A percentile compares a stretch with the other conserved stretches of the same genome.
Evolutionary conservation across 2,797 vertebrate species (phyloP).

Genomic region (Harpagifer antarcticus): DNA sequence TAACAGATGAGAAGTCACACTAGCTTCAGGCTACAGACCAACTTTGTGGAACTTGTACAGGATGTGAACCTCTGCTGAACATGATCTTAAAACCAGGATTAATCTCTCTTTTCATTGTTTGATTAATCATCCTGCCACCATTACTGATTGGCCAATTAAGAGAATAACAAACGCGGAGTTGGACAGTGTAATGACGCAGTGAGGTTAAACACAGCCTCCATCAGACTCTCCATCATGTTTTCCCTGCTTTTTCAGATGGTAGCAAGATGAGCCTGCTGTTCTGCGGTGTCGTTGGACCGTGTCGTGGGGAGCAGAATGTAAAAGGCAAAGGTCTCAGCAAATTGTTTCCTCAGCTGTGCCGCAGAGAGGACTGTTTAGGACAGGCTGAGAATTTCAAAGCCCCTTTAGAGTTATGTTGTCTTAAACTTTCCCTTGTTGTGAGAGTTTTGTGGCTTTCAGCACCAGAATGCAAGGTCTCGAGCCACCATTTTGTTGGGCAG

Average conservation of each 20-base stretch:
- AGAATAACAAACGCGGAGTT: conserved; percentile 59
- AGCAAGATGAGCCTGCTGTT: conserved; percentile 63
- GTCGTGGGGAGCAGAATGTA: conserved; percentile 62
- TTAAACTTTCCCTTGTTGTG: conserved; percentile 58
- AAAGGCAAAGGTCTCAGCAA: conserved; percentile 75
- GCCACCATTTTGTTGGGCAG: conserved; percentile 20
- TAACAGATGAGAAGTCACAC: conserved; percentile 68
- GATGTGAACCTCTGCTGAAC: conserved; percentile 53
- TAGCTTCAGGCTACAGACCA: conserved; percentile 53
- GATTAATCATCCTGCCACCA: conserved; percentile 65
- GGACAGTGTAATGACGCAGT: conserved; percentile 34
- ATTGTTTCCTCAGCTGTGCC: conserved; percentile 81
- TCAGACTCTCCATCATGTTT: conserved; percentile 35
- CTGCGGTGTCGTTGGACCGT: conserved; percentile 49
- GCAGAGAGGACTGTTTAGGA: conserved; percentile 53
- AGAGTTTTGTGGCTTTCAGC: conserved; percentile 36
- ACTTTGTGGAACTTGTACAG: conserved; percentile 54
- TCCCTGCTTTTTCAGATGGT: conserved; percentile 56
- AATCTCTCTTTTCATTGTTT: conserved; percentile 59
- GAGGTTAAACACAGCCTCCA: conserved; percentile 41
- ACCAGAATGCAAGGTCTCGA: conserved; percentile 31
- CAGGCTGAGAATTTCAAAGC: conserved; percentile 46
- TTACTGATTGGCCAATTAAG: conserved; percentile 75
- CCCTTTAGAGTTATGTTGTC: conserved; percentile 61
- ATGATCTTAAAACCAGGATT: conserved; percentile 42